Percentiles rank a stretch among this genome's conserved stretches.
phyloP scores from a whole-genome alignment of 1,140 invertebrate genomes.

The Anagrus nilaparvatae region DNA sequence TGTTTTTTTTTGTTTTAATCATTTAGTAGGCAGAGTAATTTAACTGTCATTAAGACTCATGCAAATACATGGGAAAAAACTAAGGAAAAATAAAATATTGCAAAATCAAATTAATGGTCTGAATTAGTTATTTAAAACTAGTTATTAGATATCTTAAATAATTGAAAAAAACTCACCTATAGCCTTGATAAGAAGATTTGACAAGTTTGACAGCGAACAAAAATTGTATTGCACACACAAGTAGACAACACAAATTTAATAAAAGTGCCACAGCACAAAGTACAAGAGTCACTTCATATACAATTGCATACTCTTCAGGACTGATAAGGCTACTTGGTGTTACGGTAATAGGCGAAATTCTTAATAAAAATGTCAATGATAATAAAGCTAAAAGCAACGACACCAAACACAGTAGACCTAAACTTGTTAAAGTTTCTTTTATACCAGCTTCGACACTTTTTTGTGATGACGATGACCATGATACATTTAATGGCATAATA shows the following conservation, averaged over 20 bases:
- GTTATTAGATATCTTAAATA: no score
- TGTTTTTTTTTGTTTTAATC: no score
- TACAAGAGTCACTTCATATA: conserved; percentile 83
- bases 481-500: conserved; percentile 39
- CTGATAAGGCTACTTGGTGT: conserved; percentile 46
- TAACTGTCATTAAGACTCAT: no score
- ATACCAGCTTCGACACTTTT: conserved; percentile 46
- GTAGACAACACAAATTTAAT: conserved; percentile 78
- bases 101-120: no score
- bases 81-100: no score
- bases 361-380: conserved; percentile 73
- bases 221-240: conserved; percentile 90
- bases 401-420: conserved; percentile 75
- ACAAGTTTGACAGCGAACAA: conserved; percentile 85
- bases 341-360: conserved; percentile 61
- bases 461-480: conserved; percentile 42
- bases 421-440: conserved; percentile 72
- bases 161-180: conserved; percentile 33
- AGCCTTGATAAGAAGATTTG: conserved; percentile 51
- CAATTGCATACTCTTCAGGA: conserved; percentile 71
- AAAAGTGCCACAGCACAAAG: conserved; percentile 78
- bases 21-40: no score
- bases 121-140: no score
- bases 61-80: no score
- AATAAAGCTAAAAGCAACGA: conserved; percentile 72